Conservation (phyloP, 2,113 vertebrate species). For the Megatriorchis doriae region DNA sequence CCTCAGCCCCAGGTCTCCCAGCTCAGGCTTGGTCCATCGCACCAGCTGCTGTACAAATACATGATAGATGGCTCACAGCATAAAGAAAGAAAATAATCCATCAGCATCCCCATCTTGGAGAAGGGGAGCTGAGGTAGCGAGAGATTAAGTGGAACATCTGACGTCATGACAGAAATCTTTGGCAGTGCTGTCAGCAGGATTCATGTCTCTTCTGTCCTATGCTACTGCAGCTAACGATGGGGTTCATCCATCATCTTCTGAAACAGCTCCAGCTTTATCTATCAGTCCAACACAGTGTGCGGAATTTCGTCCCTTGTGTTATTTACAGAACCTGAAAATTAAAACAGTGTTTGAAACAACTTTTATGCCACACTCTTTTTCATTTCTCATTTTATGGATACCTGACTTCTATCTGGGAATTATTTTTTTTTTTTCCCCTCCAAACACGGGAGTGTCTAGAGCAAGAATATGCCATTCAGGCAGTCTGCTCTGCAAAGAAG, state of each 20-base stretch:
- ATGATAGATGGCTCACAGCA: background rate
- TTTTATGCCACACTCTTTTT: background rate
- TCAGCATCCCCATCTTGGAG: background rate
- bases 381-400: slow-evolving; percentile 7
- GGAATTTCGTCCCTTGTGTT: background rate
- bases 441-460: background rate
- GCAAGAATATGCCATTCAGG: background rate
- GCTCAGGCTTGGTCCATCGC: background rate
- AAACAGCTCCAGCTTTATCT: slow-evolving; percentile 24
- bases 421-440: background rate
- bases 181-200: background rate
- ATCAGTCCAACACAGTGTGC: background rate
- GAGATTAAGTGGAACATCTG: slow-evolving; percentile 12
- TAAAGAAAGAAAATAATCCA: background rate
- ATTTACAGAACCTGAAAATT: slow-evolving; percentile 27
- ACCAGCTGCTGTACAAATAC: background rate
- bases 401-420: background rate
- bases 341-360: background rate
- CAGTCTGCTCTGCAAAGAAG: background rate
- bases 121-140: background rate
- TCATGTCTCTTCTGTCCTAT: slow-evolving; percentile 29
- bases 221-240: background rate
- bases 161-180: slow-evolving; percentile 33
- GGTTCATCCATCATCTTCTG: slow-evolving; percentile 13
- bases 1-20: background rate